Conservation (phyloP, 2,888 invertebrate species). For the Dryadula phaetusa region DNA sequence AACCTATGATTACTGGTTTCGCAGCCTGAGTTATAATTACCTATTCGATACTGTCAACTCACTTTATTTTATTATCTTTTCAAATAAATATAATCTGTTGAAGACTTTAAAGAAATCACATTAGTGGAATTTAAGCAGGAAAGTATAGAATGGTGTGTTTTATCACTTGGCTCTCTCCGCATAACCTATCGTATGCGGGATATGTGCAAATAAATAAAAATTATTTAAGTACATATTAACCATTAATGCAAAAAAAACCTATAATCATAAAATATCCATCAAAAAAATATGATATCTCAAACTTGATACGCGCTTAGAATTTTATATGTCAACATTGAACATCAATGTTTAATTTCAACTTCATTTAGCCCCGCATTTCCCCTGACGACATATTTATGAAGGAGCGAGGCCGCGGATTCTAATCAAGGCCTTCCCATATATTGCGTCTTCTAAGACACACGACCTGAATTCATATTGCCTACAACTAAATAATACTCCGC, state of each 20-base stretch:
- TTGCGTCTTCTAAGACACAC: slow-evolving; percentile 52
- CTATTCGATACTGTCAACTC: no score
- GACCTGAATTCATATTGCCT: slow-evolving; percentile 55
- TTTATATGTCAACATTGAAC: slow-evolving; percentile 14
- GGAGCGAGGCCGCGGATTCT: slow-evolving; percentile 39
- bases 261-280: slow-evolving; percentile 3
- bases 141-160: no score
- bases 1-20: no score
- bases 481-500: slow-evolving; percentile 51
- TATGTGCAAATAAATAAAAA: no score
- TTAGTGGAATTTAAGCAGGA: no score
- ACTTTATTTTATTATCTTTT: no score
- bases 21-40: no score
- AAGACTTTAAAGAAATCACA: no score
- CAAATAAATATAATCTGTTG: no score
- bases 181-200: no score
- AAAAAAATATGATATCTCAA: background rate
- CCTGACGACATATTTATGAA: slow-evolving; percentile 42
- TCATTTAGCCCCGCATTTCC: slow-evolving; percentile 36
- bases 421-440: slow-evolving; percentile 47
- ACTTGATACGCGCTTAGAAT: background rate
- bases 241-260: background rate
- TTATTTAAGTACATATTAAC: no score
- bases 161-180: no score
- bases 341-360: slow-evolving; percentile 36